Base-by-base conservation (phyloP, 2,888 invertebrate species). In the Rhingia campestris region DNA sequence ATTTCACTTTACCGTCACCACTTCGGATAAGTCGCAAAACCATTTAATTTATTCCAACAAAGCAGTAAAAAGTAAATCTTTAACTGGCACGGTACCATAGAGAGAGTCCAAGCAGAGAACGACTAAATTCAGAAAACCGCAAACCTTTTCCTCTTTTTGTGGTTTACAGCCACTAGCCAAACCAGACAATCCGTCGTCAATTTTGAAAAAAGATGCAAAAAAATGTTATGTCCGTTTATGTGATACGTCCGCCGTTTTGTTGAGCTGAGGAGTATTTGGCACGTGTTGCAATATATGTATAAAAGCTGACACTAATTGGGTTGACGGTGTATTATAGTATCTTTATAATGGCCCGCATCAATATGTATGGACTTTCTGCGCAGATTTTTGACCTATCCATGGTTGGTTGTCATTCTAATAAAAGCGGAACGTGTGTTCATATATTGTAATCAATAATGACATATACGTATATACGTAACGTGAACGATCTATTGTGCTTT, bases 131-230 rank as follows among this genome's bases (percentile, higher is more conserved):
- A 54, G 54, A 56, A 14, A 39, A 58, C 43, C 54, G 12, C 37
- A 7, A 56, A 37, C 37, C n/a, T 22, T 30, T 33, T 53, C 10
- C 5, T 3, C n/a, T n/a, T 33, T 53, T 51, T 4, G 32, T 32
- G 32, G 22, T 9, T 51, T 22, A 12, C 22, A 41, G 41, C 33
- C 14, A 33, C 43, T 22, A 47, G 66, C 14, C 10, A 30, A 22
- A 45, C 54, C 53, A 69, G 69, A 69, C 69, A 69, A 37, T 69
- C 47, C 6, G 69, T 69, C 56, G 69, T 56, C 67, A 53, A 14
- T 41, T 39, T 43, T 67, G 35, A 22, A 22, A 22, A 22, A 22
- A 22, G 22, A 22, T 22, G 22, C 22, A 41, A 39, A 22, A 59
- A 58, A 30, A 33, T 4, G 12, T 53, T 32, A 9, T 9, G 30